A percentile compares a stretch with the other conserved stretches of the same genome.
Conservation (phyloP, 2,113 vertebrate species). For the Alethe diademata region DNA sequence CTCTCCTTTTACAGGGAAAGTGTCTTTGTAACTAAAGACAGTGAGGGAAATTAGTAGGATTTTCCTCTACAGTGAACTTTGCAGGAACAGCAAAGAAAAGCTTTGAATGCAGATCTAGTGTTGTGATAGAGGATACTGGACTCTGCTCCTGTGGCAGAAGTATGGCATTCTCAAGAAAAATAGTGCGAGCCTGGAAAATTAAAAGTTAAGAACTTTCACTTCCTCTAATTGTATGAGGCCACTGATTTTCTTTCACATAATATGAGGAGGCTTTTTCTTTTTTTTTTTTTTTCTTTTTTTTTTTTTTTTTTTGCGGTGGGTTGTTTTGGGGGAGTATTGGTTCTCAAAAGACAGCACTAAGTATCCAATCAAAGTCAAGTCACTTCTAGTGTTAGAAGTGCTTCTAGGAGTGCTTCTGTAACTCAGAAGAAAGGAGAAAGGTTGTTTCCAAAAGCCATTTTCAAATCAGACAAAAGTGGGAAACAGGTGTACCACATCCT, state of each 20-base stretch:
- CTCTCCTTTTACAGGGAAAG: background rate
- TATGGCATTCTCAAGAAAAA: background rate
- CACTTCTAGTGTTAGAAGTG: background rate
- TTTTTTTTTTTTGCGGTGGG: too few species aligned
- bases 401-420: background rate
- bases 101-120: background rate
- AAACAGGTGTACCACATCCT: background rate
- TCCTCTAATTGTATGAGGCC: background rate
- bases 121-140: background rate
- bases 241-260: background rate
- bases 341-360: background rate
- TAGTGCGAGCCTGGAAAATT: background rate
- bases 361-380: background rate
- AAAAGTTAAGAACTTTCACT: background rate
- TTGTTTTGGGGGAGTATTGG: fast-evolving
- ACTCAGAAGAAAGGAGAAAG: background rate
- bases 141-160: background rate
- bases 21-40: background rate
- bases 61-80: background rate
- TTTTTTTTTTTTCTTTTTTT: too few species aligned
- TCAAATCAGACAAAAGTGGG: background rate
- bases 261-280: background rate
- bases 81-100: background rate
- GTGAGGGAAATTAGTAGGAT: background rate
- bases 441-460: background rate